Evolutionary conservation across 2,797 vertebrate genomes (phyloP), one percentile per base, ranked within the genome.

Genomic region (Syngnathus rostellatus): DNA sequence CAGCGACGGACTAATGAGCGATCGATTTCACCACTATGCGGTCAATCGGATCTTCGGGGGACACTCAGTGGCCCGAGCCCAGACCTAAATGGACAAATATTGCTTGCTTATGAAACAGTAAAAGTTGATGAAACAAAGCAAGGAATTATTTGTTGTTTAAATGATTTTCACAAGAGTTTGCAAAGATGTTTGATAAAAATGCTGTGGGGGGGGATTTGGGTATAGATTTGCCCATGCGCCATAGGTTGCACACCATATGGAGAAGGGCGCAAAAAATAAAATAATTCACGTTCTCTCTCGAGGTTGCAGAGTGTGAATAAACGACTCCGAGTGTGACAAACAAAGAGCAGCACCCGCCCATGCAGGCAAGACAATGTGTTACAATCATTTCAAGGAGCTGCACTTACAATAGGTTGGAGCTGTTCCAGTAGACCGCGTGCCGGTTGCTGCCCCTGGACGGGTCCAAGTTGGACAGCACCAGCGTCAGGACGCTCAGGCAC

Each of bases 401-500:
- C 68, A 88, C 89, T 90, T 81, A 90, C 89, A 79, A 85, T 12
- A 88, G 69, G 81, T 90, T 90, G 0, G 89, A 90, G 87, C 88
- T 90, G 88, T 90, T 90, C 89, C 89, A 90, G 75, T 90, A 89
- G 72, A 90, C 89, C 63, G 88, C 87, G 65, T 90, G 89, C 61
- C 89, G 87, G 86, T 86, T 72, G 81, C 78, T 90, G 87, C 79
- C 85, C 79, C 83, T 77, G 53, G 85, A 80, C 77, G 82, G 83
- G 76, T 85, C 83, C 80, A 86, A 77, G 87, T 87, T 85, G 60
- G 85, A 70, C n/a, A 89, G 78, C 79, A 74, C 85, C 73, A 90
- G 87, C 76, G 87, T 86, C 68, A 89, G 41, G 81, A 90, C 81
- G 83, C 87, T 84, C 79, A 90, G 80, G 64, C 85, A 86, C 72